Evolutionary conservation across 1,140 invertebrate genomes (phyloP).

Genomic region (Thaumatotibia leucotreta): DNA sequence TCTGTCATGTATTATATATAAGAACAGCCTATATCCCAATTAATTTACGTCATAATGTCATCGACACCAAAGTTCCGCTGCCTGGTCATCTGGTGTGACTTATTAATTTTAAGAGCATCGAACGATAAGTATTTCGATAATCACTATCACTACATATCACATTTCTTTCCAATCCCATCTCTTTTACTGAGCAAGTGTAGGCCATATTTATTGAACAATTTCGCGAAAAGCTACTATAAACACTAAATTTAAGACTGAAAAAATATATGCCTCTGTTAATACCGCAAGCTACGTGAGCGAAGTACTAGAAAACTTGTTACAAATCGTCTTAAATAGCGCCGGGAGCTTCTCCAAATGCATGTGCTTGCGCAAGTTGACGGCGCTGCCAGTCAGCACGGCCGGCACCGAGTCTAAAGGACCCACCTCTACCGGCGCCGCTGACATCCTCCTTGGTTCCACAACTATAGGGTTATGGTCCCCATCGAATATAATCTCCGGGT

Average conservation of each 20-base stretch:
- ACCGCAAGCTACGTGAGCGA: constrained; percentile 18
- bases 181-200: no score
- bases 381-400: not conserved
- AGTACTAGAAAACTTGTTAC: constrained; percentile 42
- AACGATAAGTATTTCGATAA: not conserved
- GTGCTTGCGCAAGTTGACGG: constrained; percentile 26
- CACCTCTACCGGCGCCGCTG: not conserved
- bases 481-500: constrained; percentile 70
- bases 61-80: no score
- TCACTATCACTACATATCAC: not conserved
- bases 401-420: constrained; percentile 8
- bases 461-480: constrained; percentile 55
- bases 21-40: no score
- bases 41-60: no score
- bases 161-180: no score
- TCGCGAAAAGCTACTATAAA: not conserved
- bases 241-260: not conserved
- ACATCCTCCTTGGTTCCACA: constrained; percentile 35
- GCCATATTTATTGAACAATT: no score
- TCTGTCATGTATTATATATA: no score
- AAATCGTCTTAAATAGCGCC: constrained; percentile 43
- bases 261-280: not conserved
- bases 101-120: not conserved
- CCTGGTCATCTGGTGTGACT: no score
- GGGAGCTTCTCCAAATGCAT: constrained; percentile 39